phyloP scores from a whole-genome alignment of 2,888 invertebrate species.

The Spodoptera picta region DNA sequence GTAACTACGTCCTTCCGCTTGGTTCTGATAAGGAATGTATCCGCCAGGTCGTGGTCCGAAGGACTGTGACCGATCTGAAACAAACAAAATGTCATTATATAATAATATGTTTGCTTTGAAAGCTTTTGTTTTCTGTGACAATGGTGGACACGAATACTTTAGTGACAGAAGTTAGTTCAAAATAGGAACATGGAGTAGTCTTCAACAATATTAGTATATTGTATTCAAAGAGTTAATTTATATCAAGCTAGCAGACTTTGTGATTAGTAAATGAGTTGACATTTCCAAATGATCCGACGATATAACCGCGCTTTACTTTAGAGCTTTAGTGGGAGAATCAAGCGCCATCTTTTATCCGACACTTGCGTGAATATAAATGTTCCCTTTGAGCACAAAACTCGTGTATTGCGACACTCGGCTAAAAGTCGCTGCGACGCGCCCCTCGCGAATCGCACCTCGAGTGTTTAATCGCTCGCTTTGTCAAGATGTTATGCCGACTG shows the following conservation, averaged over 20 bases:
- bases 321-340: constrained; percentile 41
- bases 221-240: no score
- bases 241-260: not conserved
- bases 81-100: constrained; percentile 54
- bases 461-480: constrained; percentile 83
- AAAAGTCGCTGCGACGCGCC: constrained; percentile 55
- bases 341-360: constrained; percentile 49
- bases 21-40: constrained; percentile 66
- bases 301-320: constrained; percentile 27
- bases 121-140: no score
- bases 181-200: no score
- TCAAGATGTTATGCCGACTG: constrained; percentile 65
- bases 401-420: constrained; percentile 70
- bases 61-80: constrained; percentile 79
- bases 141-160: no score
- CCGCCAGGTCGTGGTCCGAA: constrained; percentile 79
- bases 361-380: constrained; percentile 59
- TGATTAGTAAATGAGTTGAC: not conserved
- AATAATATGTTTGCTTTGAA: no score
- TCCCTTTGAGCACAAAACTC: constrained; percentile 53
- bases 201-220: no score
- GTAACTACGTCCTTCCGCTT: constrained; percentile 42
- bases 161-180: no score
- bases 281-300: constrained; percentile 5
- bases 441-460: constrained; percentile 59